These are phyloP conservation scores for Mastomys natalensis DNA, from an alignment of 2,113 vertebrate genomes.

Conservation along the genomic window DNA sequence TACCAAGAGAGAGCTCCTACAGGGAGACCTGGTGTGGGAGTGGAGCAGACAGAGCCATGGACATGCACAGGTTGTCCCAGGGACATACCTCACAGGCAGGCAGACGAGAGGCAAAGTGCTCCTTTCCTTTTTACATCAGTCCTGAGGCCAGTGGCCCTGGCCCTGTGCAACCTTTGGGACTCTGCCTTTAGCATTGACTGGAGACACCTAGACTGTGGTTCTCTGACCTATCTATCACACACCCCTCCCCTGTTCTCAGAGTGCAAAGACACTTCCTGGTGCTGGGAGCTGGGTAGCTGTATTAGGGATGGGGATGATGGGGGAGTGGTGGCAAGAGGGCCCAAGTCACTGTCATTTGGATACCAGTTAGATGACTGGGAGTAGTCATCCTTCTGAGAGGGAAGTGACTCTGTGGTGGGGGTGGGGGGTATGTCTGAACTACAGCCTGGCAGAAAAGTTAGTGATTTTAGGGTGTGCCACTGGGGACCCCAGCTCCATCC, in stretches of 20 bases:
- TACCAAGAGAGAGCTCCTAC: accelerated
- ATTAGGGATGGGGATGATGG: not conserved
- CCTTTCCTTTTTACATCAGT: accelerated
- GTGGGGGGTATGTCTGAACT: accelerated
- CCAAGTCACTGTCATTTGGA: no score
- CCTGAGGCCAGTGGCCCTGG: not conserved
- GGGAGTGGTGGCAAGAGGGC: no score
- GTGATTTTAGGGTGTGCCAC: accelerated
- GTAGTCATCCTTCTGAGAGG: not conserved
- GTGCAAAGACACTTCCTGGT: not conserved
- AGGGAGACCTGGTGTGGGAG: no score
- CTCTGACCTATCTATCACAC: not conserved
- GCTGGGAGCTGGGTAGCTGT: not conserved
- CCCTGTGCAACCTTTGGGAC: no score
- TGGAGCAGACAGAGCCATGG: accelerated
- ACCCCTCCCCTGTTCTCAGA: no score
- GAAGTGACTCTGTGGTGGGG: not conserved
- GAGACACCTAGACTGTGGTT: accelerated
- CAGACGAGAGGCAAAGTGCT: accelerated
- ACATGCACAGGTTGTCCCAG: accelerated
- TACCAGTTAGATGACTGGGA: accelerated
- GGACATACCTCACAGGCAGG: accelerated
- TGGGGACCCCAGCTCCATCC: not conserved
- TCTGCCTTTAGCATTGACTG: not conserved
- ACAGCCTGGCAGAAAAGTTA: not conserved